phyloP scores from a whole-genome alignment of 2,113 vertebrate genomes.

The Pseudopipra pipra region DNA sequence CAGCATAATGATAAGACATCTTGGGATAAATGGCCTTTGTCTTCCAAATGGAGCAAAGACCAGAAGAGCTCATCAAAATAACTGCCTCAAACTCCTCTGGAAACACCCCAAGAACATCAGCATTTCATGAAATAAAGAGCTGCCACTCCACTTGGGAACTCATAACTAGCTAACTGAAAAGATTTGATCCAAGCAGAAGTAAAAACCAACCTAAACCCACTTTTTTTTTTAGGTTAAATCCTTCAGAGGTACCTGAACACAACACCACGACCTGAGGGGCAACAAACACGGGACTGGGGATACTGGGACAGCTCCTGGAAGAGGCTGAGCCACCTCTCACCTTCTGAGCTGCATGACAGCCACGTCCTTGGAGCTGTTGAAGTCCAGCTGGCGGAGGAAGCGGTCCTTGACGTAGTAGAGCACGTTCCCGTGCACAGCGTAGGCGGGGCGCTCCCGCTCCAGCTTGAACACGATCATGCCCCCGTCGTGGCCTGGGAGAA shows the following conservation, averaged over 20 bases:
- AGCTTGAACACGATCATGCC: constrained; percentile 98
- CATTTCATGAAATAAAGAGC: too few species aligned
- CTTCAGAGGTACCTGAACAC: not conserved
- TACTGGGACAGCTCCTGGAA: fast-evolving
- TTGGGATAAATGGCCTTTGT: too few species aligned
- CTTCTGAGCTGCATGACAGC: constrained; percentile 96
- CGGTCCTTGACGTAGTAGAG: constrained; percentile 95
- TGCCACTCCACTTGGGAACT: too few species aligned
- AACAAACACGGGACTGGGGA: not conserved
- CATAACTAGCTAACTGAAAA: too few species aligned
- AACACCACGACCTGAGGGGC: fast-evolving
- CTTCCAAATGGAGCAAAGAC: too few species aligned
- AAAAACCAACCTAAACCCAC: not conserved
- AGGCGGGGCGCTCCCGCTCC: constrained; percentile 92
- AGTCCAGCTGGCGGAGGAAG: constrained; percentile 92
- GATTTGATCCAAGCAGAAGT: too few species aligned
- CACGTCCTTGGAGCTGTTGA: constrained; percentile 94
- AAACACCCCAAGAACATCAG: too few species aligned
- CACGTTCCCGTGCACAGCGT: constrained; percentile 90
- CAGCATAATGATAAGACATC: too few species aligned
- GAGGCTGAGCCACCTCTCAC: not conserved
- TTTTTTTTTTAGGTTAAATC: not conserved
- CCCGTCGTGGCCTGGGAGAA: constrained; percentile 86
- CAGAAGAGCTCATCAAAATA: too few species aligned
- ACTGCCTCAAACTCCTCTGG: too few species aligned